These are phyloP conservation scores for Drepana arcuata DNA, from an alignment of 1,140 invertebrate species.

Conservation along the genomic window DNA sequence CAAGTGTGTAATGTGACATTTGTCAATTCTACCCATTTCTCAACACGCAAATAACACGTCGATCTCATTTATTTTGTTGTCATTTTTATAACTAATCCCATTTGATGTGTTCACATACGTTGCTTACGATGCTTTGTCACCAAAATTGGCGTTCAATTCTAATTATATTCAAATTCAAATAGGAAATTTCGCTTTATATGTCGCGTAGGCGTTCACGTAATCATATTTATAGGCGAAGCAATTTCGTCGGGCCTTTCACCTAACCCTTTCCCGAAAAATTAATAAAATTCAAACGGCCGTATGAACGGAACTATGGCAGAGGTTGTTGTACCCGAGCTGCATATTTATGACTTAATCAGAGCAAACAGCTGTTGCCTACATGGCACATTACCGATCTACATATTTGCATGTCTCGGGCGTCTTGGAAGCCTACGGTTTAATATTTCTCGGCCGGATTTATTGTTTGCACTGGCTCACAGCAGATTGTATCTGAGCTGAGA, in stretches of 20 bases:
- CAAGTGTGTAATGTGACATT: too few species aligned
- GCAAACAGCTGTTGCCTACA: slow-evolving; percentile 16
- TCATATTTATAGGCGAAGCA: slow-evolving; percentile 1
- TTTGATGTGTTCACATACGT: too few species aligned
- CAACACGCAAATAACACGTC: too few species aligned
- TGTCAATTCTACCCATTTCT: too few species aligned
- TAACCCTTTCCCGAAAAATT: slow-evolving; percentile 3
- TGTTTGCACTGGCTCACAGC: too few species aligned
- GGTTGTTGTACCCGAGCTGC: slow-evolving; percentile 15
- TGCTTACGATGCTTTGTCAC: too few species aligned
- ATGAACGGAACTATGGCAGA: slow-evolving; percentile 13
- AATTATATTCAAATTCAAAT: slow-evolving; percentile 2
- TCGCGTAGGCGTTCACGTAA: slow-evolving; percentile 1
- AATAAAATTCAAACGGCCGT: slow-evolving; percentile 16
- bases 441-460: too few species aligned
- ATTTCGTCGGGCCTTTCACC: not conserved
- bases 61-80: too few species aligned
- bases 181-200: slow-evolving; percentile 2
- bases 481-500: too few species aligned
- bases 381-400: slow-evolving; percentile 13
- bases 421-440: too few species aligned
- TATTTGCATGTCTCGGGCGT: slow-evolving; percentile 9
- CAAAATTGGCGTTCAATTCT: slow-evolving; percentile 1
- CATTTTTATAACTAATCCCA: too few species aligned
- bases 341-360: slow-evolving; percentile 28